Percentiles rank a stretch among this genome's conserved stretches.
Evolutionary conservation across 2,797 vertebrate species (phyloP).

Genomic region (Peromyscus nudipes): DNA sequence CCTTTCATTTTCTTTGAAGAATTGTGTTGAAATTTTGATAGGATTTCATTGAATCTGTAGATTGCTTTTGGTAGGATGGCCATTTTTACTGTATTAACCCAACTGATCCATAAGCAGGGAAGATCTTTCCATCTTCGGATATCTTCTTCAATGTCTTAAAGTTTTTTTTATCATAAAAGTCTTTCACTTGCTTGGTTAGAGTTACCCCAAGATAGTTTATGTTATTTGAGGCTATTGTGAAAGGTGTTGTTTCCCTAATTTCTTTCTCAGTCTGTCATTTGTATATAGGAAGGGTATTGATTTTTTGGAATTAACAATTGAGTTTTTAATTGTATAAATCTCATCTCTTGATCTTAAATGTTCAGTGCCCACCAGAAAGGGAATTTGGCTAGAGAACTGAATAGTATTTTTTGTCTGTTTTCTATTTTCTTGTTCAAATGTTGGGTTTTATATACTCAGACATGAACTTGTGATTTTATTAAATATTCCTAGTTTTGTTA

Average conservation of each 20-base stretch:
- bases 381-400: neutral
- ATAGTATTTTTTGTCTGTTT: neutral
- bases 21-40: neutral
- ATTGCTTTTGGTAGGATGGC: neutral
- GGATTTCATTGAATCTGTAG: neutral
- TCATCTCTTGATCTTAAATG: conserved; percentile 48
- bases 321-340: neutral
- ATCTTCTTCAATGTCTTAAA: neutral
- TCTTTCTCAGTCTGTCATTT: neutral
- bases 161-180: neutral
- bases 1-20: neutral
- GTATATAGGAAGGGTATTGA: neutral
- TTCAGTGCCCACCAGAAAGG: neutral
- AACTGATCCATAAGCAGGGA: neutral
- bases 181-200: neutral
- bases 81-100: neutral
- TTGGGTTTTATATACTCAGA: conserved; percentile 1
- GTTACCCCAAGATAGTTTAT: neutral
- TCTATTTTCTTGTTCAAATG: neutral
- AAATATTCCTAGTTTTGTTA: conserved; percentile 19
- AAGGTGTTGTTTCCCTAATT: neutral
- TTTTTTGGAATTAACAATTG: neutral
- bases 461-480: neutral
- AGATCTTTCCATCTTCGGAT: neutral
- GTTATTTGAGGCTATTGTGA: neutral